Evolutionary conservation across 2,113 vertebrate species (phyloP), one percentile per base, ranked within the genome.

Genomic region (Neolamprologus ventralis): DNA sequence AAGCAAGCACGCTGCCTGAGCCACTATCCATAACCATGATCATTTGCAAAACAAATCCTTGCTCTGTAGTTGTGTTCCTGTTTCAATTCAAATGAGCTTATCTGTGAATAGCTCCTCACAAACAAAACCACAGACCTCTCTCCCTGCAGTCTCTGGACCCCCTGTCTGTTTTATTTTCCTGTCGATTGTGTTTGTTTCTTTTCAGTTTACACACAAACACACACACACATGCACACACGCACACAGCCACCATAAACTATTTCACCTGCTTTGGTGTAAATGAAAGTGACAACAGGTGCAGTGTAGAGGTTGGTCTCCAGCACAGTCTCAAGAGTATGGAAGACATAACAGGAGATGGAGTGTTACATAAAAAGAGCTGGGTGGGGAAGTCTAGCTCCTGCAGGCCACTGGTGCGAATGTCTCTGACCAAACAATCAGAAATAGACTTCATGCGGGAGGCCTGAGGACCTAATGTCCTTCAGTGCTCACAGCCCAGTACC

Each of bases 41-140:
- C 71, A 92, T 95, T 93, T 91, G 92, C 92, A 94, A 94, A 91
- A 92, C 93, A 94, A 93, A 95, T 91, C 78, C 71, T 78, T 6
- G 54, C 53, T 28, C 71, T 58, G 26, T 49, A 6, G 21, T 37
- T 16, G 57, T 86, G 79, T 90, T 88, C 82, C 81, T 79, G 87
- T 82, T 94, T 81, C 85, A 80, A 92, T 93, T 92, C 80, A 92
- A 89, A 93, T 86, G 19, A 84, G 82, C 84, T 81, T 26, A 19
- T 80, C 71, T 65, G 60, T 88, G 83, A 90, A 94, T 28, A 85
- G 87, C 71, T 83, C 53, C 83, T 87, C 58, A 55, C 65, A 40
- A 81, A 85, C 68, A 80, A 82, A 84, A 51, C 83, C 58, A 65
- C 73, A 53, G 19, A 57, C 31, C 68, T n/a, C 13, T 14, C 82